Evolutionary conservation across 2,113 vertebrate species (phyloP).

Genomic region (Vulpes ferrilata): DNA sequence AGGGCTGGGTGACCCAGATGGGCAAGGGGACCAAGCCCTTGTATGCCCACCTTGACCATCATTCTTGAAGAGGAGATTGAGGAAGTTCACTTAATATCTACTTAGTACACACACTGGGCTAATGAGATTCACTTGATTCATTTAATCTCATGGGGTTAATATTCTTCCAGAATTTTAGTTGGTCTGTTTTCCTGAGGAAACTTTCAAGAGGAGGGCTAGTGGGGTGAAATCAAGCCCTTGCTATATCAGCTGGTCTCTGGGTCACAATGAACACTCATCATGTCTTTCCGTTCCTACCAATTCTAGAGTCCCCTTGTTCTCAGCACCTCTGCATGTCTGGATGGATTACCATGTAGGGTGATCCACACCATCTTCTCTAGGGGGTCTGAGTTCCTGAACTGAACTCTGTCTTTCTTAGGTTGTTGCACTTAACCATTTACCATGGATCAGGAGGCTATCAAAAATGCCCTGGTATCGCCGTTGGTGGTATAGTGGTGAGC

Average conservation of each 20-base stretch:
- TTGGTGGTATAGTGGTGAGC: constrained; percentile 91
- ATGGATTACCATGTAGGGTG: neutral
- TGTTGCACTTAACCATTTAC: neutral
- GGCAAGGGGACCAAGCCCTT: neutral
- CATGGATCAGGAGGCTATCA: too few species aligned
- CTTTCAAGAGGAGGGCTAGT: neutral
- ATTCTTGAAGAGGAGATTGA: neutral
- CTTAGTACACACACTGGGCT: neutral
- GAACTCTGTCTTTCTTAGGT: neutral
- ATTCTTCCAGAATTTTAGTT: neutral
- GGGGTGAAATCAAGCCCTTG: neutral
- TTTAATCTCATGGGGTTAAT: neutral
- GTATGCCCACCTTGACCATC: neutral
- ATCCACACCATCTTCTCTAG: neutral
- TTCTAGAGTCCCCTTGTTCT: neutral
- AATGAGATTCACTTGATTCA: neutral
- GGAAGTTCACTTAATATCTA: neutral
- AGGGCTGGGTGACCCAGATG: neutral
- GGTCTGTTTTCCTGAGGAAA: neutral
- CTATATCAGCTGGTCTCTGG: neutral
- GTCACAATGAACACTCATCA: neutral
- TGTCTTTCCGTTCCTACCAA: neutral
- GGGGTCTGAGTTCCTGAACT: neutral
- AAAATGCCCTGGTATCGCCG: constrained; percentile 4
- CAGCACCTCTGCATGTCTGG: neutral